phyloP scores from a whole-genome alignment of 1,140 invertebrate genomes.

The Patella vulgata region DNA sequence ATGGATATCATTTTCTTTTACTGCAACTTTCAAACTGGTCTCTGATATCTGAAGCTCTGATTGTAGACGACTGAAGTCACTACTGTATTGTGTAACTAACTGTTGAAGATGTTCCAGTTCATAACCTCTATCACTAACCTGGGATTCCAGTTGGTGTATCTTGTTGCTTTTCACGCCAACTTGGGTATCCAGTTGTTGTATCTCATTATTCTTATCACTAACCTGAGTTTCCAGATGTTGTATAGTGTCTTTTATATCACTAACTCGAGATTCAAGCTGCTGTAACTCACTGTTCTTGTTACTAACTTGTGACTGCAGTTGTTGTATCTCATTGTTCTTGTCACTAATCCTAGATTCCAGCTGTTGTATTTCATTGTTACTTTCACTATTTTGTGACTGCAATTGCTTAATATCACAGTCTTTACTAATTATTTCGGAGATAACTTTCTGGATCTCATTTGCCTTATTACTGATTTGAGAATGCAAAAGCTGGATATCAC shows the following conservation, averaged over 20 bases:
- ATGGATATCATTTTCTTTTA: too few relatives aligned
- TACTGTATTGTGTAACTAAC: too few relatives aligned
- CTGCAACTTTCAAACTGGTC: too few relatives aligned
- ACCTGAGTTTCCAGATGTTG: neutral
- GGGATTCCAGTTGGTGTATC: neutral
- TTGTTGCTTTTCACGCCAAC: conserved; percentile 1
- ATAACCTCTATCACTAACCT: neutral
- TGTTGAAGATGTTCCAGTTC: neutral
- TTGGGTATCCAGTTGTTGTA: neutral
- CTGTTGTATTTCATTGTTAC: conserved; percentile 14
- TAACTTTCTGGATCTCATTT: too few relatives aligned
- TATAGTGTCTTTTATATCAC: neutral
- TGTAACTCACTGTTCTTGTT: neutral
- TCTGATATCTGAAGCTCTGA: too few relatives aligned
- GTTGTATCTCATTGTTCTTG: conserved; percentile 8
- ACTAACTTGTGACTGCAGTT: conserved; percentile 11
- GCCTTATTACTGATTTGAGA: too few relatives aligned
- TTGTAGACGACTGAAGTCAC: too few relatives aligned
- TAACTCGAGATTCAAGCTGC: too few relatives aligned
- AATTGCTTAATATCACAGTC: too few relatives aligned
- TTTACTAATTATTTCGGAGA: too few relatives aligned
- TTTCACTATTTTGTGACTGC: conserved; percentile 27
- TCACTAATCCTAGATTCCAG: conserved; percentile 6
- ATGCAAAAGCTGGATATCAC: too few relatives aligned
- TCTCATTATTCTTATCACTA: conserved; percentile 1